Conservation (phyloP, 2,797 vertebrate species). For the Rhinophrynus dorsalis region DNA sequence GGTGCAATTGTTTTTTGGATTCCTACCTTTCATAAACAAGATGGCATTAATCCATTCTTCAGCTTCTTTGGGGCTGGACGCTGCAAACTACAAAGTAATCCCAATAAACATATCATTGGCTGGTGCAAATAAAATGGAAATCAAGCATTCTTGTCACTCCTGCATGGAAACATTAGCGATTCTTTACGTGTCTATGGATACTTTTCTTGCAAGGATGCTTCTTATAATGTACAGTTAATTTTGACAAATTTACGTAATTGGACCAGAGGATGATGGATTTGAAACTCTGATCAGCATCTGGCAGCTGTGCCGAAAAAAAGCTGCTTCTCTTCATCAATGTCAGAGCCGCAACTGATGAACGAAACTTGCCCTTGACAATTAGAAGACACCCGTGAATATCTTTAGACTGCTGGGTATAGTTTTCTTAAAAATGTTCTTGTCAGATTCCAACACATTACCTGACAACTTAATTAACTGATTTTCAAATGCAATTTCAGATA, state of each 20-base stretch:
- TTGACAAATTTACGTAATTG: conserved; percentile 85
- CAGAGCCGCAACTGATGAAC: conserved; percentile 79
- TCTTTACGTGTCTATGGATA: conserved; percentile 74
- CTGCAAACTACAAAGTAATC: conserved; percentile 84
- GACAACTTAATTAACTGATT: conserved; percentile 85
- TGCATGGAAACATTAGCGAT: conserved; percentile 70
- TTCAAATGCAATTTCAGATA: conserved; percentile 80
- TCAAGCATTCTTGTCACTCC: conserved; percentile 62
- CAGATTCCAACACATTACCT: conserved; percentile 79
- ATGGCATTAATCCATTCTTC: conserved; percentile 92
- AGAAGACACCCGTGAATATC: conserved; percentile 82
- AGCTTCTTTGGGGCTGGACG: conserved; percentile 85
- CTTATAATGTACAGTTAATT: conserved; percentile 83
- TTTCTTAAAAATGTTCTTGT: conserved; percentile 83
- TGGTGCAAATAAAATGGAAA: conserved; percentile 38
- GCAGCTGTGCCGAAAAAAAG: conserved; percentile 80
- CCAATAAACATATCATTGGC: conserved; percentile 57
- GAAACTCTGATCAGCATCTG: conserved; percentile 82
- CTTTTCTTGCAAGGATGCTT: conserved; percentile 82
- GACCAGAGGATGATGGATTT: conserved; percentile 83
- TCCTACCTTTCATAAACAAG: conserved; percentile 87
- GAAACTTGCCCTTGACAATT: conserved; percentile 85
- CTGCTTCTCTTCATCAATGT: conserved; percentile 86
- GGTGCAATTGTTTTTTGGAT: too few relatives aligned
- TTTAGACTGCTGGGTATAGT: conserved; percentile 77